These are phyloP conservation scores for Rhizomys pruinosus DNA, from an alignment of 2,113 vertebrate species.

Conservation along the genomic window DNA sequence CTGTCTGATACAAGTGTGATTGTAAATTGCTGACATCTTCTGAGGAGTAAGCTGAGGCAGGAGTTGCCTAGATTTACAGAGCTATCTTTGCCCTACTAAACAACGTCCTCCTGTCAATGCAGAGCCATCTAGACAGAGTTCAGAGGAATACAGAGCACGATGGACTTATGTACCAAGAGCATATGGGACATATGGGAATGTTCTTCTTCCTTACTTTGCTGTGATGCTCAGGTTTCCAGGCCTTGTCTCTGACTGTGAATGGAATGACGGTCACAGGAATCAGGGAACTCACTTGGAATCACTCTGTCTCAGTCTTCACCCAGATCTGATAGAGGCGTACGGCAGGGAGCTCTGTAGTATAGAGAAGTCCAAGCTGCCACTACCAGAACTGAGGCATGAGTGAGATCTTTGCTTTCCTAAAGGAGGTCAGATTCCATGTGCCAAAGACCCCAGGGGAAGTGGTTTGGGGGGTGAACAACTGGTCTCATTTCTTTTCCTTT, in stretches of 20 bases:
- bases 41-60: neutral
- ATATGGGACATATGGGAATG: neutral
- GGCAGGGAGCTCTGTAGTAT: too few species aligned
- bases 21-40: neutral
- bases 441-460: neutral
- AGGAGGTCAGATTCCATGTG: neutral
- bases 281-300: neutral
- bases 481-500: neutral
- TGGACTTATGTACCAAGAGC: neutral
- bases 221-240: neutral
- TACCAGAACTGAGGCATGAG: too few species aligned
- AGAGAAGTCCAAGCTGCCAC: neutral
- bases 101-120: neutral
- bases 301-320: neutral
- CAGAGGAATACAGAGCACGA: too few species aligned
- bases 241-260: neutral
- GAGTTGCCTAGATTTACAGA: neutral
- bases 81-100: neutral
- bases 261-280: rapidly evolving
- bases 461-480: neutral
- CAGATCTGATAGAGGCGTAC: neutral
- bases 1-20: neutral
- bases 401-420: neutral
- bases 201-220: neutral
- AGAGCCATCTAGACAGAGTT: neutral